phyloP scores from a whole-genome alignment of 2,888 invertebrate genomes.

The Agrotis ipsilon region DNA sequence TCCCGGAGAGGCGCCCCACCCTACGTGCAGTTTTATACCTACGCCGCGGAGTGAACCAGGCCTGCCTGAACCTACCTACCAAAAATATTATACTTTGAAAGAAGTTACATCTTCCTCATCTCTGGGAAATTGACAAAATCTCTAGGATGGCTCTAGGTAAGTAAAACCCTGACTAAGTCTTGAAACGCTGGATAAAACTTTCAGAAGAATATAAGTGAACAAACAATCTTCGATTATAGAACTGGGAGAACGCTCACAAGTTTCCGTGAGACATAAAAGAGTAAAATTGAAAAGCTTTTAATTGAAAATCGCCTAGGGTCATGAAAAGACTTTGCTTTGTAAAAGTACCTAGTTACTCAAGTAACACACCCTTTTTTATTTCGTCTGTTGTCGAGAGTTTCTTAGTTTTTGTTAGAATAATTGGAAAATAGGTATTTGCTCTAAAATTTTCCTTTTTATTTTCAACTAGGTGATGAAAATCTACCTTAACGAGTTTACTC shows the following conservation, averaged over 20 bases:
- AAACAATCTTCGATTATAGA: constrained; percentile 49
- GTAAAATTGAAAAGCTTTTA: constrained; percentile 69
- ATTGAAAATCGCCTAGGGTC: constrained; percentile 67
- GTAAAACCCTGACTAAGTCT: constrained; percentile 20
- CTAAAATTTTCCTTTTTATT: not conserved
- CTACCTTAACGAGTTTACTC: not conserved
- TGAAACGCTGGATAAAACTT: constrained; percentile 42
- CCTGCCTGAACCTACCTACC: no score
- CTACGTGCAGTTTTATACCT: no score
- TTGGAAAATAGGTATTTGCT: not conserved
- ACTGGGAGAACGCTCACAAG: constrained; percentile 43
- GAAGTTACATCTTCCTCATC: not conserved
- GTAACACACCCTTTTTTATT: constrained; percentile 13
- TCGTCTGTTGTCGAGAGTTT: not conserved
- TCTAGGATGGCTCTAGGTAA: not conserved
- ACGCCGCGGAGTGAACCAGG: no score
- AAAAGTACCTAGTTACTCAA: constrained; percentile 19
- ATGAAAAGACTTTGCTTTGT: constrained; percentile 56
- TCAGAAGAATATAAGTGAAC: constrained; percentile 38
- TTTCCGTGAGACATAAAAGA: constrained; percentile 52
- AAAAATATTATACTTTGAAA: not conserved
- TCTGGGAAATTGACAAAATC: constrained; percentile 9
- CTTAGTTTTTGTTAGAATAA: not conserved
- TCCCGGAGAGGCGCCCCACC: no score
- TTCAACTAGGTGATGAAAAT: not conserved